Base-by-base conservation (phyloP, 1,140 invertebrate species). In the Brachionus rubens region DNA sequence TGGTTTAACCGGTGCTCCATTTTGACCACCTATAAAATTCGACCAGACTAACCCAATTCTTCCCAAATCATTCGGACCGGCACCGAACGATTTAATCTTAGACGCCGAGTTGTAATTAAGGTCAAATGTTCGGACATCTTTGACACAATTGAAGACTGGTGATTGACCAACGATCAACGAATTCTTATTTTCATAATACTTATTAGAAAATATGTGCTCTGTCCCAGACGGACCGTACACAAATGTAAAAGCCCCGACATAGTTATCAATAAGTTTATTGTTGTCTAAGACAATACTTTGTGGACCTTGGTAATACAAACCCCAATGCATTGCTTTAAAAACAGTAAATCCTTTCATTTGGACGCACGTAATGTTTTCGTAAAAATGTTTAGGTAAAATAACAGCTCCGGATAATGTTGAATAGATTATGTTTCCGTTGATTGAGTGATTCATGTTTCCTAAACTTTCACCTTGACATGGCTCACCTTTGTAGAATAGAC, bases 1-100 rank as follows among this genome's bases (percentile, higher is more conserved):
- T 3, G 80, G 79, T 48, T 81, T 81, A 1, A 68, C 70, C 0
- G 82, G 81, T 14, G 79, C 80, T 0, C 50, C 62, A 65, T 84
- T 84, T 16, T 47, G 3, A 0, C 78, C 80, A n/a, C 75, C 70
- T n/a, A 76, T 78, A 68, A 82, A 82, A 1, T 75, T 77, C 3
- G 79, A 43, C 48, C 78, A 79, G 2, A 47, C 54, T 21, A 83
- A 5, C 12, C 56, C 78, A 41, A 77, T 72, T 24, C 59, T 76
- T 3, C 79, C 80, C 12, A 50, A 21, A 30, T 72, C 68, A 3
- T 12, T 21, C 12, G 46, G 16, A 26, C 24, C 67, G 2, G 67
- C 21, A 16, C 67, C 48, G 33, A 72, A 72, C 2, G 68, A 14
- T 12, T 36, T 6, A 40, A 72, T 72, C 40, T 30, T 26, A 4